Evolutionary conservation across 2,888 invertebrate species (phyloP).

Genomic region (Erebia palarica): DNA sequence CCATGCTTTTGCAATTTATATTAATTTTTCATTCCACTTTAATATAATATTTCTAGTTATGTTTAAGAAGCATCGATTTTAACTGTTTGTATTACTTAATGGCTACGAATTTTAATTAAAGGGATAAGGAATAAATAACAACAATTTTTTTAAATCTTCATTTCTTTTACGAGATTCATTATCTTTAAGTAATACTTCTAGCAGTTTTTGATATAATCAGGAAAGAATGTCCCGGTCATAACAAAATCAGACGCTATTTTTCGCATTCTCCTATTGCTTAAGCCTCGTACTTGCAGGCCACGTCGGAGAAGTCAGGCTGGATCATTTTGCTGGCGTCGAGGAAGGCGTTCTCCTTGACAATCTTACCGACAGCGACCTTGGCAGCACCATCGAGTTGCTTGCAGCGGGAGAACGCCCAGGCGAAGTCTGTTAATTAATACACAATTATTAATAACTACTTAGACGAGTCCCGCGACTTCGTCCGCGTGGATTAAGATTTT

Average conservation of each 20-base stretch:
- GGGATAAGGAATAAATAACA: not conserved
- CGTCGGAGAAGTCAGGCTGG: conserved; percentile 62
- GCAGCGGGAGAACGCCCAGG: conserved; percentile 67
- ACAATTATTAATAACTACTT: too few species aligned
- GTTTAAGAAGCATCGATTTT: too few species aligned
- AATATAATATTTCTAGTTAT: too few species aligned
- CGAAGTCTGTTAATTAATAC: conserved; percentile 52
- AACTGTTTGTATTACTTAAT: not conserved
- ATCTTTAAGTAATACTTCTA: not conserved
- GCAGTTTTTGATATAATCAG: not conserved
- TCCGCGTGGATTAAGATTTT: too few species aligned
- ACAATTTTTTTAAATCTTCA: not conserved
- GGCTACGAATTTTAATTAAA: not conserved
- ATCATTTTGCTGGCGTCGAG: conserved; percentile 49
- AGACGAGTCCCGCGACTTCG: too few species aligned
- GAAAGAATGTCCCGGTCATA: not conserved
- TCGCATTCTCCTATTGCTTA: not conserved
- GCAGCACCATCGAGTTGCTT: conserved; percentile 56
- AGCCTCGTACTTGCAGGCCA: conserved; percentile 54
- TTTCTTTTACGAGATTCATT: conserved; percentile 5
- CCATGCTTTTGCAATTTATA: too few species aligned
- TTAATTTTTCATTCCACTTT: too few species aligned
- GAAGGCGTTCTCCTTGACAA: conserved; percentile 56
- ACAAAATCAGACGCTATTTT: not conserved
- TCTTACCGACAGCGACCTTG: conserved; percentile 40